phyloP scores from a whole-genome alignment of 2,797 vertebrate species.

The Naso thynnoides region DNA sequence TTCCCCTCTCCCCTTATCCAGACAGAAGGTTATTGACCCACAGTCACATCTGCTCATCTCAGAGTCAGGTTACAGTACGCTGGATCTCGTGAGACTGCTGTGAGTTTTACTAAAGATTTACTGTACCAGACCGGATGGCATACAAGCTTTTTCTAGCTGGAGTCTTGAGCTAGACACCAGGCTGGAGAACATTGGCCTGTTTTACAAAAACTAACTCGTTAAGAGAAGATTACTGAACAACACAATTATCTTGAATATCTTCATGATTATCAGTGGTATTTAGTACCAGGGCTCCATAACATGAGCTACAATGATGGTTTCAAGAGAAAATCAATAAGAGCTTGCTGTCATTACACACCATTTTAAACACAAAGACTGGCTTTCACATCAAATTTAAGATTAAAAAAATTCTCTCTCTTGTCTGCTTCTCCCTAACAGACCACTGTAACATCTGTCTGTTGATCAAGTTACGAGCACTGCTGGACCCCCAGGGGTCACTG shows the following conservation, averaged over 20 bases:
- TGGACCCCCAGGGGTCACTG: conserved; percentile 11
- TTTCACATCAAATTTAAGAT: neutral
- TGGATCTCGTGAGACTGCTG: conserved; percentile 40
- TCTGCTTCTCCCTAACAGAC: conserved; percentile 15
- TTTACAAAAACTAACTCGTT: neutral
- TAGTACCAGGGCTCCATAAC: neutral
- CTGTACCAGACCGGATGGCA: conserved; percentile 11
- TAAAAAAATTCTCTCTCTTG: neutral
- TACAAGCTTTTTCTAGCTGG: neutral
- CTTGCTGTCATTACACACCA: neutral
- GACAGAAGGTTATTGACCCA: conserved; percentile 42
- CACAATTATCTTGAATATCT: neutral
- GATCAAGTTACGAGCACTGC: conserved; percentile 52
- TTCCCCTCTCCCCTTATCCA: conserved; percentile 2
- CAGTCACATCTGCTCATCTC: conserved; percentile 51
- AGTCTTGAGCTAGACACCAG: neutral
- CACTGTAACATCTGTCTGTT: conserved; percentile 58
- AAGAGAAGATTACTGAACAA: neutral
- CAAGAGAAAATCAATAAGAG: neutral
- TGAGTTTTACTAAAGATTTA: conserved; percentile 12
- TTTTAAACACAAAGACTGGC: neutral
- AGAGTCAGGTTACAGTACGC: conserved; percentile 54
- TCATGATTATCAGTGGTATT: neutral
- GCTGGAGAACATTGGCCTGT: neutral
- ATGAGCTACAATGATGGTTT: neutral